Base-by-base conservation (phyloP, 2,888 invertebrate species). In the Ashinkailepas kermadecensis region DNA sequence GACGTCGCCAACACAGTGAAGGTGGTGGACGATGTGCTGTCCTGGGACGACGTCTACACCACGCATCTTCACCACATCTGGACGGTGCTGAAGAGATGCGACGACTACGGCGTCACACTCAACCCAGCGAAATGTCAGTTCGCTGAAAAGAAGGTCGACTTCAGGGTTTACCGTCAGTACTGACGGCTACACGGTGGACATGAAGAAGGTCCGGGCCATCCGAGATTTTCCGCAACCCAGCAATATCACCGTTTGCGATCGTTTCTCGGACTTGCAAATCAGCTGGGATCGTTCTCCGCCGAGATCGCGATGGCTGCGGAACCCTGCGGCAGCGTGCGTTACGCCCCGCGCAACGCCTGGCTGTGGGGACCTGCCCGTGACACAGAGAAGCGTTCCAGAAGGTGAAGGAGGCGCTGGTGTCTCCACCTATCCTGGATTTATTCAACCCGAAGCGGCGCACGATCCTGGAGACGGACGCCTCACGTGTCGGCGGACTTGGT, bases 351-450 rank as follows among this genome's bases (percentile, higher is more conserved):
- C 39, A 81, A 59, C 58, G 78, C 59, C 2, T 82, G 79, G 79
- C 25, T 18, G 15, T 83, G 83, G 80, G 83, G 80, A 62, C 79
- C 12, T 39, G 64, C 18, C 13, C n/a, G n/a, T n/a, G 39, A 10
- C 81, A 81, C 59, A 78, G 65, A 18, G 54, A 12, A 6, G 80
- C 78, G n/a, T 82, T 82, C 58, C 56, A 81, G 59, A 64, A 78
- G 0, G 82, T 82, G 0, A 82, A 82, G n/a, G 11, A 25, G 12
- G 39, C 21, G 18, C 67, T 83, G 23, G n/a, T 57, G 58, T 8
- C 80, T 13, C 82, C 80, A 15, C 89, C 79, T n/a, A 79, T 79
- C 8, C 79, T 82, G 3, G 74, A 21, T 0, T 79, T 25, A 57
- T 82, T 79, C 21, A 80, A 81, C 67, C 82, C 81, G 12, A 18